phyloP scores from a whole-genome alignment of 1,140 invertebrate species.

The Brachionus rotundiformis region DNA sequence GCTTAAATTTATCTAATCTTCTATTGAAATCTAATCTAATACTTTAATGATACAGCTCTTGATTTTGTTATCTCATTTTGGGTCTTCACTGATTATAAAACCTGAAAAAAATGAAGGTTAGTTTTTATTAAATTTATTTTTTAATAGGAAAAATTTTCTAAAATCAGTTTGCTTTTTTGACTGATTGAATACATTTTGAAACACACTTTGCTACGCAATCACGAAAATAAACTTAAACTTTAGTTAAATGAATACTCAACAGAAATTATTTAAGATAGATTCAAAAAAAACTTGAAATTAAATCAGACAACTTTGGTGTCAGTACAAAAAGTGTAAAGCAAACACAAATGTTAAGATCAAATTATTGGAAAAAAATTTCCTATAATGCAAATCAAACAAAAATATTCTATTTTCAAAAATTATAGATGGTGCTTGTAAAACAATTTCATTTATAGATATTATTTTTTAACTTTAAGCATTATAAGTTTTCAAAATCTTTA shows the following conservation, averaged over 20 bases:
- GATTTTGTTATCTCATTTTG: no score
- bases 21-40: no score
- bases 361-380: constrained; percentile 25
- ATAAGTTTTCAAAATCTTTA: neutral
- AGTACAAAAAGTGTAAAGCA: neutral
- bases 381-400: constrained; percentile 18
- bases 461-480: neutral
- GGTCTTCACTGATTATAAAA: no score
- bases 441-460: neutral
- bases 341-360: neutral
- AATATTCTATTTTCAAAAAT: constrained; percentile 37
- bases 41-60: no score
- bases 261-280: neutral
- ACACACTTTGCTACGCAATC: constrained; percentile 10
- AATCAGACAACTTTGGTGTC: neutral
- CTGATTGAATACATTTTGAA: neutral
- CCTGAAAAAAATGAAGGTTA: no score
- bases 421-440: constrained; percentile 33
- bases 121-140: no score
- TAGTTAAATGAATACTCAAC: neutral
- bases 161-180: neutral
- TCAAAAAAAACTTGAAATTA: neutral
- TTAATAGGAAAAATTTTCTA: neutral
- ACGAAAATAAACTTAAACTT: neutral
- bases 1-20: no score